These are phyloP conservation scores for Scaptomyza cyrtandrae DNA, from an alignment of 2,888 invertebrate genomes.

Conservation along the genomic window DNA sequence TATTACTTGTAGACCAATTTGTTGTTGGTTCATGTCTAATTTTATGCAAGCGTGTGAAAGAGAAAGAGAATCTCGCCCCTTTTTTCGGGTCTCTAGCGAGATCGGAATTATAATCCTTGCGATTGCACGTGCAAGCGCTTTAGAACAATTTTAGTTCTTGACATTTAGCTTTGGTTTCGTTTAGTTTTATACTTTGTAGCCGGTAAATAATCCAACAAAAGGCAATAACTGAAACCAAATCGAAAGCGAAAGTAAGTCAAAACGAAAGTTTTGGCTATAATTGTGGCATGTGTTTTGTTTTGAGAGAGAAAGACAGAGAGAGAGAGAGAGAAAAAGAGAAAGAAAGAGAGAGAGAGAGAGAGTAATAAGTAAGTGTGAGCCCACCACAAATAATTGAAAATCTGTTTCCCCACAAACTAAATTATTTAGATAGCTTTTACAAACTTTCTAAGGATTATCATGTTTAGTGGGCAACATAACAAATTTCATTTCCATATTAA, in stretches of 20 bases:
- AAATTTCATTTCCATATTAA: not conserved
- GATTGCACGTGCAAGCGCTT: constrained; percentile 51
- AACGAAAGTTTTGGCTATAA: constrained; percentile 49
- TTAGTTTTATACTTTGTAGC: constrained; percentile 38
- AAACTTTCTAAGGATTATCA: not conserved
- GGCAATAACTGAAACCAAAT: not conserved
- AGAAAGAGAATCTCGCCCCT: not conserved
- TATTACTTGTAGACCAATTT: constrained; percentile 58
- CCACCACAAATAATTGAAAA: not conserved
- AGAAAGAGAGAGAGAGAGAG: no score
- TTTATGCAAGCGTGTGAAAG: constrained; percentile 55
- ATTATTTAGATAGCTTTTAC: not conserved
- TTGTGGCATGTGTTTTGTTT: constrained; percentile 47
- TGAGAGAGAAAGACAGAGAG: not conserved
- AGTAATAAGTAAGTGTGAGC: no score
- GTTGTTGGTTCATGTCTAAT: constrained; percentile 61
- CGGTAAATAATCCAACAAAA: not conserved
- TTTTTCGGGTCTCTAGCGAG: not conserved
- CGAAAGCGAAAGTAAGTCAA: constrained; percentile 36
- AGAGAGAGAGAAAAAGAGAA: no score
- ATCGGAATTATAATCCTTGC: constrained; percentile 36
- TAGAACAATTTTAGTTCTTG: constrained; percentile 57
- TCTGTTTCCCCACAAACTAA: not conserved
- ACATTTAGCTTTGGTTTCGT: constrained; percentile 64
- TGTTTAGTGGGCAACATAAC: not conserved